A percentile compares a stretch with the other conserved stretches of the same genome.
These are phyloP conservation scores for Galeruca laticollis DNA, from an alignment of 2,888 invertebrate genomes.

Conservation along the genomic window DNA sequence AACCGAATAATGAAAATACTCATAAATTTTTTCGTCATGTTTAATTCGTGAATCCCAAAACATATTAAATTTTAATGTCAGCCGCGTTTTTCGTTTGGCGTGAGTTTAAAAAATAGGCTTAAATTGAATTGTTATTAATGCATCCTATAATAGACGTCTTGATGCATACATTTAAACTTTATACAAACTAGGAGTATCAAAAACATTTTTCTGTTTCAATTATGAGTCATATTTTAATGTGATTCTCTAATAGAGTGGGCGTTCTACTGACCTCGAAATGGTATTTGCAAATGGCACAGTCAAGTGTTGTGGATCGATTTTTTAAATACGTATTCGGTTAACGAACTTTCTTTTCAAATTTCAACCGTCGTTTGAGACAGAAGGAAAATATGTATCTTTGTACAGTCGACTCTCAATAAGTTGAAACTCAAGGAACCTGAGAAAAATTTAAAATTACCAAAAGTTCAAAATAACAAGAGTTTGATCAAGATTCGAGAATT, in stretches of 20 bases:
- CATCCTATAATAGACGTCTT: conserved; percentile 2
- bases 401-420: no score
- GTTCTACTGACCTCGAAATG: conserved; percentile 33
- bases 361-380: no score
- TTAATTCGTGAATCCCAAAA: not conserved
- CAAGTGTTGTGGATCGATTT: conserved; percentile 11
- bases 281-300: conserved; percentile 20
- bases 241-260: conserved; percentile 30
- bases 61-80: not conserved
- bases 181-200: not conserved
- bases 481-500: no score
- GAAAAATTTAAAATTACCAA: no score
- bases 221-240: conserved; percentile 36
- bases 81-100: not conserved
- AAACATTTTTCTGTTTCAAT: not conserved
- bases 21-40: not conserved
- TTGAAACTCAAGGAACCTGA: no score
- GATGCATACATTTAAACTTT: not conserved
- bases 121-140: conserved; percentile 11
- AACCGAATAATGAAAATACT: not conserved
- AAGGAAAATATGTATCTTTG: no score
- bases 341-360: no score
- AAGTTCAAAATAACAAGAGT: no score
- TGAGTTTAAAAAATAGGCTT: conserved; percentile 13
- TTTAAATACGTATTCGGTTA: not conserved